These are phyloP conservation scores for Ruditapes philippinarum DNA, from an alignment of 1,140 invertebrate genomes.

Conservation along the genomic window DNA sequence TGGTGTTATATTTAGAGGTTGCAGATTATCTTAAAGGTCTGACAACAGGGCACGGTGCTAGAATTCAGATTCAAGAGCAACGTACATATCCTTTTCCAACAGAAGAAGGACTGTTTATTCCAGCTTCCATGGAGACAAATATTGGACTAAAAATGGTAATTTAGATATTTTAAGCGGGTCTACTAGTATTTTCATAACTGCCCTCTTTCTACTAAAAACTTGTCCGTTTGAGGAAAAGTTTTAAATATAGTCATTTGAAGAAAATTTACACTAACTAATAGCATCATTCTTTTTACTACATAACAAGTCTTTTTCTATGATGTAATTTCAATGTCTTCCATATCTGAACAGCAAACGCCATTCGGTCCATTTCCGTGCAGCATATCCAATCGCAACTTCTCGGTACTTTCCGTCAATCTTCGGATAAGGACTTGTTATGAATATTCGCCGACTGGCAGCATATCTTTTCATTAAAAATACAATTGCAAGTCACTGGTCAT, in stretches of 20 bases:
- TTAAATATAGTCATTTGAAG: neutral
- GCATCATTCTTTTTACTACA: too few species aligned
- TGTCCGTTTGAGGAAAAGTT: neutral
- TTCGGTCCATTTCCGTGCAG: neutral
- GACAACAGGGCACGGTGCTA: slow-evolving; percentile 73
- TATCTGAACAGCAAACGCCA: neutral
- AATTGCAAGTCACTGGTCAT: too few species aligned
- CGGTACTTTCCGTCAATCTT: too few species aligned
- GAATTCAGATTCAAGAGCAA: slow-evolving; percentile 71
- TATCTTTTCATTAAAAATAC: too few species aligned
- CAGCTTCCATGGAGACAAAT: slow-evolving; percentile 79
- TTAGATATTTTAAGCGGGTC: neutral
- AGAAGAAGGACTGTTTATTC: slow-evolving; percentile 83
- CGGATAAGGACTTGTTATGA: too few species aligned
- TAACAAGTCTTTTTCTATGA: neutral
- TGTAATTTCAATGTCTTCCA: neutral
- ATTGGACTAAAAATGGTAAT: slow-evolving; percentile 79
- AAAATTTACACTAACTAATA: too few species aligned
- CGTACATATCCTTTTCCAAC: slow-evolving; percentile 80
- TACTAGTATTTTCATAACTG: neutral
- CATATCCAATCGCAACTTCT: neutral
- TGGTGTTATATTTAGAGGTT: slow-evolving; percentile 75
- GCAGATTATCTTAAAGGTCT: slow-evolving; percentile 76
- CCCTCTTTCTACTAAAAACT: neutral
- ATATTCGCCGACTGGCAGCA: too few species aligned